These are phyloP conservation scores for Pachyseris speciosa DNA, from an alignment of 64 coral and sea anemone genomes.

Conservation along the genomic window DNA sequence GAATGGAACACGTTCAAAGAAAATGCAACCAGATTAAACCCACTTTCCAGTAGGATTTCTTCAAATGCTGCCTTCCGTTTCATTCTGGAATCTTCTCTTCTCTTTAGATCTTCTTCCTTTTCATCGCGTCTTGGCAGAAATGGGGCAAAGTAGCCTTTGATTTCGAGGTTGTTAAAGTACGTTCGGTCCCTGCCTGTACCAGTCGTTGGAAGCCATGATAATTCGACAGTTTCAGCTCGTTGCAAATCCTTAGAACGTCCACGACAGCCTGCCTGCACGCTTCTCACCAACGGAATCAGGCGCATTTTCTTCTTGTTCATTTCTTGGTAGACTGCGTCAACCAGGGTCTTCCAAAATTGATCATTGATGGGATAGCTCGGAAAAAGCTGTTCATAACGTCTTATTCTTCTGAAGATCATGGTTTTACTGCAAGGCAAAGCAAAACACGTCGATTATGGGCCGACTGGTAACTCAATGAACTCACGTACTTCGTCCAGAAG, in stretches of 20 bases:
- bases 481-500: slow-evolving; percentile 48
- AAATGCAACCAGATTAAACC: slow-evolving; percentile 16
- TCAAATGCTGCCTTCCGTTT: neutral
- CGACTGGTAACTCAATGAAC: slow-evolving; percentile 2
- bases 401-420: neutral
- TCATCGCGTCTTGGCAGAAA: neutral
- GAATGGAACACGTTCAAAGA: neutral
- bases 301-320: slow-evolving; percentile 41
- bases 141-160: neutral
- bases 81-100: neutral
- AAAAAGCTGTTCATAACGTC: neutral
- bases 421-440: neutral
- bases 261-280: neutral
- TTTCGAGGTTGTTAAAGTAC: slow-evolving; percentile 56
- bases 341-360: slow-evolving; percentile 38
- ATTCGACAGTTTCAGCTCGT: neutral
- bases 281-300: slow-evolving; percentile 57
- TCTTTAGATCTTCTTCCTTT: neutral
- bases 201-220: slow-evolving; percentile 59
- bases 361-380: neutral
- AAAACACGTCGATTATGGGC: neutral
- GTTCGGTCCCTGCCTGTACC: neutral
- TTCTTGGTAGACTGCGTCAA: slow-evolving; percentile 49
- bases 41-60: slow-evolving; percentile 27
- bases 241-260: neutral